These are phyloP conservation scores for Lamprologus lemairii DNA, from an alignment of 2,113 vertebrate genomes.

Conservation along the genomic window DNA sequence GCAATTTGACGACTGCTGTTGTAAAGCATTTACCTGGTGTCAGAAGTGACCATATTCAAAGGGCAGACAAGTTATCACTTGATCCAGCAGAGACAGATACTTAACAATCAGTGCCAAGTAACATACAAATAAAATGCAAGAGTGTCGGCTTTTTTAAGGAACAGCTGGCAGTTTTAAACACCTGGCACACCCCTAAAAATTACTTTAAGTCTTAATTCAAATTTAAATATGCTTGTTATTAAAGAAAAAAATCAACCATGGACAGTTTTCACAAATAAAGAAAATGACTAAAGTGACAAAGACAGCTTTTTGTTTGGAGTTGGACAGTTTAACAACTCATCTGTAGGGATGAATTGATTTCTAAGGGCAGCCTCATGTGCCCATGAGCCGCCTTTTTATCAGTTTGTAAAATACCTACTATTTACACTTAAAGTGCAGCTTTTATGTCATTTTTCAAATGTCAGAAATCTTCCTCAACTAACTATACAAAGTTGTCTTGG, in stretches of 20 bases:
- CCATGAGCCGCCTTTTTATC: neutral
- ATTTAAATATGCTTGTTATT: neutral
- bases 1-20: neutral
- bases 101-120: neutral
- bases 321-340: neutral
- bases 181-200: neutral
- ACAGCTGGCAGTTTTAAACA: neutral
- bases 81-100: neutral
- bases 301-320: neutral
- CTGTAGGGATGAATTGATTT: accelerated
- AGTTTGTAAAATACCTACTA: neutral
- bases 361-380: neutral
- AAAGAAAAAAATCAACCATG: neutral
- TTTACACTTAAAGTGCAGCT: neutral
- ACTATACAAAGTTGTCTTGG: neutral
- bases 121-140: neutral
- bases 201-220: neutral
- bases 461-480: neutral
- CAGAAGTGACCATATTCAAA: neutral
- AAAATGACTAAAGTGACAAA: neutral
- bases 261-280: neutral
- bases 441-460: neutral
- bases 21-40: neutral
- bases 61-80: neutral
- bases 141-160: neutral